These are phyloP conservation scores for Gallinago solitaria DNA, from an alignment of 2,797 vertebrate species.

Conservation along the genomic window DNA sequence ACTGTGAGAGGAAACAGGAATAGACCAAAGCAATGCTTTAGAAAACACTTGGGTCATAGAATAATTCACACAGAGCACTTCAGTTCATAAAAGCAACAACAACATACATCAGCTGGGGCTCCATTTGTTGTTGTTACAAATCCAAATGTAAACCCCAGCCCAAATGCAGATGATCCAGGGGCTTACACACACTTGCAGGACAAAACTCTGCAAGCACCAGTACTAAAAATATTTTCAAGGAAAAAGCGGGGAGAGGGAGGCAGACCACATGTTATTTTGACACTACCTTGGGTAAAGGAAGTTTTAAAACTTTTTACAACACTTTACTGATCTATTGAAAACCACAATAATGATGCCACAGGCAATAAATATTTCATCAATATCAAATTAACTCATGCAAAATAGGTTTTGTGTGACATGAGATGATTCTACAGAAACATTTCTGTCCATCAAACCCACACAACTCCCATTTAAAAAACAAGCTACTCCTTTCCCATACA, in stretches of 20 bases:
- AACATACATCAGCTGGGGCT: not conserved
- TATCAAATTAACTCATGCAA: not conserved
- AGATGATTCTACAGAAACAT: not conserved
- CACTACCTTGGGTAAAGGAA: not conserved
- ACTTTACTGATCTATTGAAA: not conserved
- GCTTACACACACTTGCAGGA: fast-evolving
- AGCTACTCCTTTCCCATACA: not conserved
- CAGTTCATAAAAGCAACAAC: not conserved
- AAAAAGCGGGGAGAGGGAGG: fast-evolving
- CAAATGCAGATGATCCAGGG: not conserved
- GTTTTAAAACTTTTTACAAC: not conserved
- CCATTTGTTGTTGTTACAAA: not conserved
- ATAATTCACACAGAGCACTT: not conserved
- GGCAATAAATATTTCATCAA: not conserved
- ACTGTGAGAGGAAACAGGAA: not conserved
- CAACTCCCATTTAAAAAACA: not conserved
- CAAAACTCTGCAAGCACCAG: not conserved
- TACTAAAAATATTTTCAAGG: not conserved
- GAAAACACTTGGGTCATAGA: not conserved
- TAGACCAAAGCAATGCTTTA: not conserved
- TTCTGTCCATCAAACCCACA: not conserved
- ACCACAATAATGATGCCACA: not conserved
- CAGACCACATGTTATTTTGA: fast-evolving
- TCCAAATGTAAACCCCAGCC: not conserved
- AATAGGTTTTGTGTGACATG: not conserved